These are phyloP conservation scores for Tuberolachnus salignus DNA, from an alignment of 2,888 invertebrate genomes.

Conservation along the genomic window DNA sequence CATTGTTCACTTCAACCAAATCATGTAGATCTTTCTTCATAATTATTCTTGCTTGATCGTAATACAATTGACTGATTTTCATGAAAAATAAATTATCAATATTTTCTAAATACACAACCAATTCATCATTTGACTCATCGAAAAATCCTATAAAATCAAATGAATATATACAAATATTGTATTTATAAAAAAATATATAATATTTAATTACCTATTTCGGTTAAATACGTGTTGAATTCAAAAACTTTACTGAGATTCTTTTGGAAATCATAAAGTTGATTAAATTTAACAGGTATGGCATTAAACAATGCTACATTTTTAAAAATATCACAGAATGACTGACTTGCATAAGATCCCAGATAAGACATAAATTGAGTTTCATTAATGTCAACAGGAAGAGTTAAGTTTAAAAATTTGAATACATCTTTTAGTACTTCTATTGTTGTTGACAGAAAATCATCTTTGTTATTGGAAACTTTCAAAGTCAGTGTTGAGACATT, in stretches of 20 bases:
- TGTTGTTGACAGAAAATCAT: slow-evolving; percentile 23
- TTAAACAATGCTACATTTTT: slow-evolving; percentile 42
- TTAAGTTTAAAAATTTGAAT: slow-evolving; percentile 19
- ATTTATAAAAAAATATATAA: not conserved
- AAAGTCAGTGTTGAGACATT: slow-evolving; percentile 26
- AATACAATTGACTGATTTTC: slow-evolving; percentile 57
- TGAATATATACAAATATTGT: not conserved
- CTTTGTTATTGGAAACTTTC: slow-evolving; percentile 27
- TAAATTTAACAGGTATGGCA: slow-evolving; percentile 32
- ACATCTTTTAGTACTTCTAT: slow-evolving; percentile 23
- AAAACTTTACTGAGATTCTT: slow-evolving; percentile 13
- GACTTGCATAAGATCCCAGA: slow-evolving; percentile 38
- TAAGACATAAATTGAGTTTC: slow-evolving; percentile 34
- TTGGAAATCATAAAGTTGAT: slow-evolving; percentile 16
- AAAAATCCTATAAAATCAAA: slow-evolving; percentile 50
- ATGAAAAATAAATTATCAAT: slow-evolving; percentile 57
- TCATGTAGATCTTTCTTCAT: slow-evolving; percentile 57
- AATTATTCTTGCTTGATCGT: slow-evolving; percentile 54
- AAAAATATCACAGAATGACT: slow-evolving; percentile 27
- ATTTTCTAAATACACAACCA: slow-evolving; percentile 53
- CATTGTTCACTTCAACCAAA: slow-evolving; percentile 56
- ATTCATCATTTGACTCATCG: slow-evolving; percentile 36
- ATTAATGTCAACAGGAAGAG: slow-evolving; percentile 25
- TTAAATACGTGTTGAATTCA: slow-evolving; percentile 35
- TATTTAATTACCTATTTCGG: slow-evolving; percentile 33